Evolutionary conservation across 2,888 invertebrate species (phyloP).

Genomic region (Acanthosoma haemorrhoidale): DNA sequence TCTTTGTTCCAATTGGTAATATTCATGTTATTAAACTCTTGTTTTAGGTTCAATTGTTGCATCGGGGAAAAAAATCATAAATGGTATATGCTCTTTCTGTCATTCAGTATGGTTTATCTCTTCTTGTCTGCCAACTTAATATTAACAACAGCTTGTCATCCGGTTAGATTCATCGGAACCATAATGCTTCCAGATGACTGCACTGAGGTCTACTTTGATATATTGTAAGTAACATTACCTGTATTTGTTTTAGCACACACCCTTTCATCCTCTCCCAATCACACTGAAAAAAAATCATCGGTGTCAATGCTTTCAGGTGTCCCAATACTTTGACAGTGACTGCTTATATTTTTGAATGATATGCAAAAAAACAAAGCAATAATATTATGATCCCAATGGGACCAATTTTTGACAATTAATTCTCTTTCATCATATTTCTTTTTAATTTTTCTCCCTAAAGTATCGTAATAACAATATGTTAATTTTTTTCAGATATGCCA

Average conservation of each 20-base stretch:
- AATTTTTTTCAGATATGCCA: slow-evolving; percentile 50
- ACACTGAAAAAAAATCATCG: too few relatives aligned
- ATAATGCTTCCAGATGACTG: slow-evolving; percentile 79
- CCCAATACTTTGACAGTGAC: too few relatives aligned
- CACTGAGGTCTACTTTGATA: slow-evolving; percentile 73
- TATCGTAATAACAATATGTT: background rate
- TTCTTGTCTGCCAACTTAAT: slow-evolving; percentile 73
- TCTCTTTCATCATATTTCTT: too few relatives aligned
- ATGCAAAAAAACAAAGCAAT: too few relatives aligned
- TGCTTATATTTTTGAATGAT: background rate
- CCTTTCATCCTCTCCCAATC: too few relatives aligned
- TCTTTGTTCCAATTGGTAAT: background rate
- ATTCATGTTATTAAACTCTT: background rate
- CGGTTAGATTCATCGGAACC: slow-evolving; percentile 59
- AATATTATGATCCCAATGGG: too few relatives aligned
- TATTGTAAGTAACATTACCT: slow-evolving; percentile 63
- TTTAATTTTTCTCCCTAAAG: background rate
- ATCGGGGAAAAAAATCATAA: slow-evolving; percentile 72
- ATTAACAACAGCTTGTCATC: slow-evolving; percentile 81
- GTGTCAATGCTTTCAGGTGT: too few relatives aligned
- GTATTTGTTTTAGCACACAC: too few relatives aligned
- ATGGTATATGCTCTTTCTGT: slow-evolving; percentile 64
- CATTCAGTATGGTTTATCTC: slow-evolving; percentile 61
- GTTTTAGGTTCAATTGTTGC: slow-evolving; percentile 74
- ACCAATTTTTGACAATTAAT: too few relatives aligned